Conservation (phyloP, 1,140 invertebrate genomes). For the Ooceraea biroi region DNA sequence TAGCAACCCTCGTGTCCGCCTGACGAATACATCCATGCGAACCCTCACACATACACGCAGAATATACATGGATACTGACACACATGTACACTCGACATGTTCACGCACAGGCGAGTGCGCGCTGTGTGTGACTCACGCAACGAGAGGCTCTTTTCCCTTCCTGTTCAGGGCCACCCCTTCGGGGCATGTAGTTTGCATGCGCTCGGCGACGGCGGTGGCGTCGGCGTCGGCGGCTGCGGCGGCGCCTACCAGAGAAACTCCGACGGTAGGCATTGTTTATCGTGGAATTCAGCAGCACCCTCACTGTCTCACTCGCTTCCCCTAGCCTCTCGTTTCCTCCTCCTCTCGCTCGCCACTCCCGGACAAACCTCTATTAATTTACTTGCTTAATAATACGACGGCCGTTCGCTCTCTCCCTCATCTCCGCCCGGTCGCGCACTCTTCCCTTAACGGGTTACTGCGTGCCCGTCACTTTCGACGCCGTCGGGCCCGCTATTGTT, state of each 20-base stretch:
- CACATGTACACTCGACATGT: slow-evolving; percentile 64
- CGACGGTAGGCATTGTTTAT: slow-evolving; percentile 82
- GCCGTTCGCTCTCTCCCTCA: slow-evolving; percentile 63
- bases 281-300: slow-evolving; percentile 77
- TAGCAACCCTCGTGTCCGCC: slow-evolving; percentile 79
- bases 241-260: slow-evolving; percentile 58
- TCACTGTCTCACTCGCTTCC: slow-evolving; percentile 52
- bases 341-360: slow-evolving; percentile 59
- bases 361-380: slow-evolving; percentile 84
- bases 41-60: background rate
- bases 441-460: slow-evolving; percentile 48
- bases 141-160: slow-evolving; percentile 33
- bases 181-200: slow-evolving; percentile 38
- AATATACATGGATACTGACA: background rate
- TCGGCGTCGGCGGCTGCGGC: slow-evolving; percentile 23
- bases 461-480: slow-evolving; percentile 66
- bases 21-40: slow-evolving; percentile 50
- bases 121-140: slow-evolving; percentile 40
- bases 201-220: slow-evolving; percentile 30
- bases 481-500: slow-evolving; percentile 66
- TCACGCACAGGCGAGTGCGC: slow-evolving; percentile 58
- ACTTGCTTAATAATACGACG: slow-evolving; percentile 84
- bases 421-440: slow-evolving; percentile 48
- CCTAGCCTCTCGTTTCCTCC: background rate
- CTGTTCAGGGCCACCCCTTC: slow-evolving; percentile 47